Evolutionary conservation across 2,797 vertebrate genomes (phyloP).

Genomic region (Oreortyx pictus): DNA sequence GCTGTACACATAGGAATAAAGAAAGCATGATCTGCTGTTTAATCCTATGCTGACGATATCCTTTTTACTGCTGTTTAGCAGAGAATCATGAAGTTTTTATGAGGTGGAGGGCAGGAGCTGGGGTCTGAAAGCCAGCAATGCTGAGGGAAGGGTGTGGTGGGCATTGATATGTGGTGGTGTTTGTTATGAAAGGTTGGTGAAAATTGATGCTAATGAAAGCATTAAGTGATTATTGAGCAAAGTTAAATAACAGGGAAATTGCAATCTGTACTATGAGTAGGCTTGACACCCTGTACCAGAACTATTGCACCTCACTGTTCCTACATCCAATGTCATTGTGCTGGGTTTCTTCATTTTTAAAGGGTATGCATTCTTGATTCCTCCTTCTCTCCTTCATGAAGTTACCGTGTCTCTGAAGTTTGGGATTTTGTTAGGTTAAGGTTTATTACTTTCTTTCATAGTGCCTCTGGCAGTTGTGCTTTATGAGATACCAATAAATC

Average conservation of each 20-base stretch:
- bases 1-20: neutral
- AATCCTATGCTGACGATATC: neutral
- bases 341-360: neutral
- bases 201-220: neutral
- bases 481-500: neutral
- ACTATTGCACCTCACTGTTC: neutral
- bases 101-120: neutral
- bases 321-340: neutral
- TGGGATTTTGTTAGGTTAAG: neutral
- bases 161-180: neutral
- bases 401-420: neutral
- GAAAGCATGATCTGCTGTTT: neutral
- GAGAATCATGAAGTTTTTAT: neutral
- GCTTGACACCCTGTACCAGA: neutral
- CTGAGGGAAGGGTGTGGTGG: neutral
- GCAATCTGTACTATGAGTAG: neutral
- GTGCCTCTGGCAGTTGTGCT: neutral
- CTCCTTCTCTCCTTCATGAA: neutral
- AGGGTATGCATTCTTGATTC: neutral
- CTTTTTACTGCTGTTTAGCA: neutral
- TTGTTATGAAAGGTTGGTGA: neutral
- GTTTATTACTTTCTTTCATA: neutral
- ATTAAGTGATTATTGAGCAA: neutral
- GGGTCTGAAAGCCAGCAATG: neutral
- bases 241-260: neutral